Evolutionary conservation across 2,113 vertebrate species (phyloP).

Genomic region (Arvicanthis niloticus): DNA sequence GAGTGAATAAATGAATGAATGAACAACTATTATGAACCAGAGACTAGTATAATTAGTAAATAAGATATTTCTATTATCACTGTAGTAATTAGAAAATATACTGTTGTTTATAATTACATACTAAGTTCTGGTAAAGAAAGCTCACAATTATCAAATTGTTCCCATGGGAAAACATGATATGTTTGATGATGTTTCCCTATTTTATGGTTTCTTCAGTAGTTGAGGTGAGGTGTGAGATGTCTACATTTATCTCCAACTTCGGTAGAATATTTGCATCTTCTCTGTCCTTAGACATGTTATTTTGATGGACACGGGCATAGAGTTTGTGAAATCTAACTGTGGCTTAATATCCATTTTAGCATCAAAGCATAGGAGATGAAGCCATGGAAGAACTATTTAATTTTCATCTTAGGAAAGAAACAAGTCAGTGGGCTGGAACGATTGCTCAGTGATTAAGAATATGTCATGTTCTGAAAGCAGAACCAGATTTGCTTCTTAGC

Average conservation of each 20-base stretch:
- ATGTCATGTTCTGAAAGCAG: neutral
- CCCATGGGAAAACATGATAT: conserved; percentile 39
- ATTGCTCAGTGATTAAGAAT: neutral
- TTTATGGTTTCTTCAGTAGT: neutral
- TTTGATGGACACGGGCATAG: neutral
- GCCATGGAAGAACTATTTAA: neutral
- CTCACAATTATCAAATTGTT: conserved; percentile 63
- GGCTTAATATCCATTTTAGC: neutral
- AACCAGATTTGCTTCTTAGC: neutral
- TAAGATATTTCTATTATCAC: neutral
- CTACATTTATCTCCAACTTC: neutral
- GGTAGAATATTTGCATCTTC: neutral
- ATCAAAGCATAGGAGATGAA: neutral
- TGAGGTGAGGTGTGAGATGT: neutral
- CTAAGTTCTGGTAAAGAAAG: conserved; percentile 32
- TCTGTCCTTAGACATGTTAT: neutral
- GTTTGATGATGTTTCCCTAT: conserved; percentile 31
- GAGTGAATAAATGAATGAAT: neutral
- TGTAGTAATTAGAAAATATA: neutral
- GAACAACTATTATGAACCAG: neutral
- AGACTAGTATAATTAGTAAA: neutral
- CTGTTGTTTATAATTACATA: conserved; percentile 64
- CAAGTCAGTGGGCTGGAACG: neutral
- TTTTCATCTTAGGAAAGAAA: neutral
- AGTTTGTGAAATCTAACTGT: neutral